Base-by-base conservation (phyloP, 2,888 invertebrate genomes). In the Lacanobia wlatinum region DNA sequence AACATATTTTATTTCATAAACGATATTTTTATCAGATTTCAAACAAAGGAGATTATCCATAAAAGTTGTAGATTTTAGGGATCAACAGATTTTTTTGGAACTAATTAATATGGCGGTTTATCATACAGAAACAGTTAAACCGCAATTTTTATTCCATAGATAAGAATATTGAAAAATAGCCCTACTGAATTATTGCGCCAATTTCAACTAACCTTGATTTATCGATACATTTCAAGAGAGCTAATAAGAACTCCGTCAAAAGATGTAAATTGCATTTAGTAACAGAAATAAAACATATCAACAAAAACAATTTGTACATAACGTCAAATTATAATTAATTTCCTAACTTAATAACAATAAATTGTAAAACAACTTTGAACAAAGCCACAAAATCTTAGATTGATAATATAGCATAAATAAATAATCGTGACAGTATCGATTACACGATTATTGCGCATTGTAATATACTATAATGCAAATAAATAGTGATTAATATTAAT, bases 231-330 rank as follows among this genome's bases (percentile, higher is more conserved):
- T 62, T 28, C 65, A 73, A 75, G 70, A 81, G 78, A 84, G 74
- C 73, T 66, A 64, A 66, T 65, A 73, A 64, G 76, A 70, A 70
- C 65, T 67, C 38, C 43, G 59, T 53, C 55, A 70, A 70, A 55
- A 46, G 59, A 60, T 53, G 71, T 68, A 73, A 66, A 77, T 78
- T 75, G 78, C 50, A 81, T 77, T 77, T 68, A 78, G 66, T 78
- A 85, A 85, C 73, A 83, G 61, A 84, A 83, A 78, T 85, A 85
- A 83, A 85, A 83, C 73, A 75, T 83, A 80, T 73, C 64, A 85
- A 85, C 84, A 85, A 85, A 84, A 85, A 85, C 77, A 85, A 80
- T 78, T 85, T 80, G 72, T 83, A 84, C 76, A 83, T 59, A 76
- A 83, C 70, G 63, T 84, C 79, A 73, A 81, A 72, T 70, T 77